Conservation (phyloP, 1,140 invertebrate genomes). For the Drosophila bifasciata region DNA sequence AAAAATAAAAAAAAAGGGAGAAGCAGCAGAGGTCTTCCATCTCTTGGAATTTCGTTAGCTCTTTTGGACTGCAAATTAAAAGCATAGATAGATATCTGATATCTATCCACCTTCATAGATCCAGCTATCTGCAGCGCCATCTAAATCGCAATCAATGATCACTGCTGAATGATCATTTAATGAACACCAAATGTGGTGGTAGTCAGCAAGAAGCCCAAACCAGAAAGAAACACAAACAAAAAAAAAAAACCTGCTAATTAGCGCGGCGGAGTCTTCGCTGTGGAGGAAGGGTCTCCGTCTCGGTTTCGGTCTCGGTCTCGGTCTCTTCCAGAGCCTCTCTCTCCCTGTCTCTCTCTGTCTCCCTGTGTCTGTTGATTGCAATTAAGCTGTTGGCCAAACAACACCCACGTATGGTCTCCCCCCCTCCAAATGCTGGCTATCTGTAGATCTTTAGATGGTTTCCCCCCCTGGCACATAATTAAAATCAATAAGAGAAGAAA, state of each 20-base stretch:
- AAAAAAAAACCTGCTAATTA: conserved; percentile 48
- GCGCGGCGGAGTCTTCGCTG: conserved; percentile 11
- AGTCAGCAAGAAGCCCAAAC: conserved; percentile 9
- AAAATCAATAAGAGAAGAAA: conserved; percentile 37
- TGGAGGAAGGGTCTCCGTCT: too few relatives aligned
- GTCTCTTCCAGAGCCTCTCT: too few relatives aligned
- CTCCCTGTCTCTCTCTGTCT: background rate
- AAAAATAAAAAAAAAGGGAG: too few relatives aligned
- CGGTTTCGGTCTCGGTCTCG: too few relatives aligned
- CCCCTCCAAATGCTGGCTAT: background rate
- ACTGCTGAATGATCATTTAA: conserved; percentile 21
- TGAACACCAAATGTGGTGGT: conserved; percentile 61
- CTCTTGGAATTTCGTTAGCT: too few relatives aligned
- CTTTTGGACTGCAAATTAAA: too few relatives aligned
- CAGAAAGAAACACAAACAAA: background rate
- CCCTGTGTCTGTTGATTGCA: conserved; percentile 3
- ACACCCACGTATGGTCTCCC: conserved; percentile 55
- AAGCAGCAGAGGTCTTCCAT: too few relatives aligned
- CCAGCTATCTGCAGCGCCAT: background rate
- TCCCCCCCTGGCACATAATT: conserved; percentile 60
- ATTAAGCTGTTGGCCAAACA: conserved; percentile 30
- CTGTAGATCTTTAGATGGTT: background rate
- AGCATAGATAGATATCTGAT: too few relatives aligned
- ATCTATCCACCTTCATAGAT: too few relatives aligned
- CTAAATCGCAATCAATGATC: background rate